Percentiles rank a stretch among this genome's conserved stretches.
Evolutionary conservation across 2,888 invertebrate genomes (phyloP).

Genomic region (Abscondita cerata): DNA sequence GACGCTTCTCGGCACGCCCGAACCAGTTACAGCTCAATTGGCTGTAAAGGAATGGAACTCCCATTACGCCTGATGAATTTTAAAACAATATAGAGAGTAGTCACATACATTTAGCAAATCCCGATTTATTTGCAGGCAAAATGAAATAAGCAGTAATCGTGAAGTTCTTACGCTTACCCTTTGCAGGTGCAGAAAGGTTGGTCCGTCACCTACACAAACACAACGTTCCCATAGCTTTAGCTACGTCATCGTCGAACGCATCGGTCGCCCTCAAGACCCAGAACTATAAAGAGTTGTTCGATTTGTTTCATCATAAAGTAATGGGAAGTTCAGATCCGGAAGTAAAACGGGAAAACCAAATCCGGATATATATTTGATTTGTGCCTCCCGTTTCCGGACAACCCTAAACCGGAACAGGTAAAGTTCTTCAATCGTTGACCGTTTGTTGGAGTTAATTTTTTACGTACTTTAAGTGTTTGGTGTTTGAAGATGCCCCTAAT

Average conservation of each 20-base stretch:
- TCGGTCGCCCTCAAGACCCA: conserved; percentile 65
- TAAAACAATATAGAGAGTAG: conserved; percentile 58
- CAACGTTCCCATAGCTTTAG: conserved; percentile 71
- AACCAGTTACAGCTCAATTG: conserved; percentile 61
- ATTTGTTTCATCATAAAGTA: conserved; percentile 66
- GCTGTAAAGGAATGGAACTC: conserved; percentile 67
- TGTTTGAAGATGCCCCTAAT: conserved; percentile 73
- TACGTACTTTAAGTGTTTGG: conserved; percentile 65
- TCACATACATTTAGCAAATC: conserved; percentile 63
- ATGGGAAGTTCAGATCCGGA: conserved; percentile 71
- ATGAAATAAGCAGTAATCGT: conserved; percentile 2
- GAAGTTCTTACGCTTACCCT: conserved; percentile 30
- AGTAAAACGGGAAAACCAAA: conserved; percentile 74
- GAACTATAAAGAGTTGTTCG: conserved; percentile 61
- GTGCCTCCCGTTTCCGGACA: conserved; percentile 64
- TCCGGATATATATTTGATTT: conserved; percentile 73
- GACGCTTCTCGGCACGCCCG: conserved; percentile 62
- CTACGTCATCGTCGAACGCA: conserved; percentile 69
- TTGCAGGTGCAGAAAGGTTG: conserved; percentile 66
- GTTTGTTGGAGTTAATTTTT: too few relatives aligned
- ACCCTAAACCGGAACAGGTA: conserved; percentile 57
- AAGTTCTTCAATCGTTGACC: conserved; percentile 11
- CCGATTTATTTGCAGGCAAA: conserved; percentile 65
- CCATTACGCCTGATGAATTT: conserved; percentile 68
- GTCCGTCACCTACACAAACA: conserved; percentile 68